Conservation (phyloP, 2,888 invertebrate genomes). For the Xylota sylvarum region DNA sequence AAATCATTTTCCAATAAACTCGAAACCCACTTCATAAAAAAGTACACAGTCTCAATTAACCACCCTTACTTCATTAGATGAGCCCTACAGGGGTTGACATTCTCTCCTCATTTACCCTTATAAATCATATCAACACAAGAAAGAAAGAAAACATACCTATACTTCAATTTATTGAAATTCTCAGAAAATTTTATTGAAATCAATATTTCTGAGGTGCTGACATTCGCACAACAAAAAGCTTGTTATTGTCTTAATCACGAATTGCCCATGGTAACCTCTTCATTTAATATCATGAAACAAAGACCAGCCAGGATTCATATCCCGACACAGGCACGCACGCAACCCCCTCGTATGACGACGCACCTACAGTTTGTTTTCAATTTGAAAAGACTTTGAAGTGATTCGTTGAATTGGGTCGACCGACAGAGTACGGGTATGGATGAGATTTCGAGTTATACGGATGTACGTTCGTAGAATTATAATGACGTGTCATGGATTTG, state of each 20-base stretch:
- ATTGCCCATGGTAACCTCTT: background rate
- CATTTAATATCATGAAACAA: background rate
- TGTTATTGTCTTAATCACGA: slow-evolving; percentile 5
- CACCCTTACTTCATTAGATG: background rate
- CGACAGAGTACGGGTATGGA: background rate
- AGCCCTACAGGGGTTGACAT: background rate
- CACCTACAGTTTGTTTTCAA: background rate
- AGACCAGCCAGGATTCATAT: background rate
- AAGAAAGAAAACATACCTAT: no score
- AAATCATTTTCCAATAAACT: no score
- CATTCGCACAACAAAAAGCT: background rate
- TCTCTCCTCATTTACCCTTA: background rate
- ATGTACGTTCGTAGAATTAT: background rate
- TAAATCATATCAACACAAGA: background rate
- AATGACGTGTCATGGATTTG: slow-evolving; percentile 14
- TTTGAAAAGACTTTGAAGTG: background rate
- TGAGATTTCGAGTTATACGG: background rate
- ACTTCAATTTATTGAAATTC: background rate
- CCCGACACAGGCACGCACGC: background rate
- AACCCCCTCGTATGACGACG: background rate
- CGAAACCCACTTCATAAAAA: no score
- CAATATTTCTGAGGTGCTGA: background rate
- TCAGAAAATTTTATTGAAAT: background rate
- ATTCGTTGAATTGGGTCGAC: background rate
- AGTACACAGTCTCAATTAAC: background rate